Evolutionary conservation across 2,113 vertebrate species (phyloP).

Genomic region (Cyanoliseus patagonus): DNA sequence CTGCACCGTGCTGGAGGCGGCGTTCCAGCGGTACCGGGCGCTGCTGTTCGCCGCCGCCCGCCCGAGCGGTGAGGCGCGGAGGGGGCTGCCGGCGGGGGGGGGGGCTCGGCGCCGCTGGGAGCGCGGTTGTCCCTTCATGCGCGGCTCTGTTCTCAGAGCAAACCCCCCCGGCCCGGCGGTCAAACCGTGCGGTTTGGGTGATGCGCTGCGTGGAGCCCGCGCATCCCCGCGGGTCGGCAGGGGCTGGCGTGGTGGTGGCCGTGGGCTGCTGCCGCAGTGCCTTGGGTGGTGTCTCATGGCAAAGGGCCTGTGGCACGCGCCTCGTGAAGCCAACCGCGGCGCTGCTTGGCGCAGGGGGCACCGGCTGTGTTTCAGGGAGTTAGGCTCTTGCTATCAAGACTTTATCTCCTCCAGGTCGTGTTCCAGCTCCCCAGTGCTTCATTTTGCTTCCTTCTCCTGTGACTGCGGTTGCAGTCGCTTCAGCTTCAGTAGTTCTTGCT

Average conservation of each 20-base stretch:
- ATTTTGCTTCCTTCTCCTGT: not conserved
- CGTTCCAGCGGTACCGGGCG: no score
- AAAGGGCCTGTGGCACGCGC: accelerated
- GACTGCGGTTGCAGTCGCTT: not conserved
- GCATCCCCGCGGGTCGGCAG: accelerated
- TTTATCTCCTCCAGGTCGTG: accelerated
- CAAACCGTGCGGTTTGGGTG: accelerated
- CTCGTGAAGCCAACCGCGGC: not conserved
- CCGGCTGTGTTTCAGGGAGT: not conserved
- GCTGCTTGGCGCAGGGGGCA: not conserved
- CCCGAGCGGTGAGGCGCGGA: not conserved
- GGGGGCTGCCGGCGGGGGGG: not conserved
- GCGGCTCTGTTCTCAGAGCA: not conserved
- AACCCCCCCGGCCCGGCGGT: not conserved
- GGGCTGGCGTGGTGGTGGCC: not conserved
- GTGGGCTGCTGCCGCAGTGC: accelerated
- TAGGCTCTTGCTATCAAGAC: not conserved
- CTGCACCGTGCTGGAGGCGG: no score
- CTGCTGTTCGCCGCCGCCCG: no score
- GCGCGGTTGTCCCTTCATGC: not conserved
- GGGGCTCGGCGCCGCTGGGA: not conserved
- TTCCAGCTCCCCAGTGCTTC: not conserved
- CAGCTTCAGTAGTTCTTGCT: not conserved
- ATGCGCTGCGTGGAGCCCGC: not conserved
- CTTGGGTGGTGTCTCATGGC: accelerated